A percentile compares a stretch with the other conserved stretches of the same genome.
phyloP scores from a whole-genome alignment of 1,140 invertebrate species.

The Drosophila takahashii region DNA sequence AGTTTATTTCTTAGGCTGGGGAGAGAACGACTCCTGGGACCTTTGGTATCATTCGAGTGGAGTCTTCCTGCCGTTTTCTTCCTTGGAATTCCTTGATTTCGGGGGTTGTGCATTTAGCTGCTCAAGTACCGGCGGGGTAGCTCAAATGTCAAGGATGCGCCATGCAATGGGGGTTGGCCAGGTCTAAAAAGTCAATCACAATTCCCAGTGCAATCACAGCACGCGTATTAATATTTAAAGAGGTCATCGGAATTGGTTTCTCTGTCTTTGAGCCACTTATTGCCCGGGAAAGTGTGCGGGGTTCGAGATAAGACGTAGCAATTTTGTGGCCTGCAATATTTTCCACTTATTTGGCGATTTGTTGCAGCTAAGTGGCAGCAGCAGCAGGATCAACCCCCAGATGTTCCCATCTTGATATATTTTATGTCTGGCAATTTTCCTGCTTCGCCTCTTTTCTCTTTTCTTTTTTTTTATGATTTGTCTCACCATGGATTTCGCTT shows the following conservation, averaged over 20 bases:
- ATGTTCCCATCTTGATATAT: conserved; percentile 36
- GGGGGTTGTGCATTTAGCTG: conserved; percentile 52
- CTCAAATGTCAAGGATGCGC: conserved; percentile 42
- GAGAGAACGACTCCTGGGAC: conserved; percentile 48
- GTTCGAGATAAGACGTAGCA: conserved; percentile 54
- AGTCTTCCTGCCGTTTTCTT: conserved; percentile 18
- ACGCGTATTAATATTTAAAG: conserved; percentile 83
- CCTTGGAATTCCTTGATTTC: conserved; percentile 7
- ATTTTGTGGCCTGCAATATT: conserved; percentile 81
- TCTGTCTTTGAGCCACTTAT: conserved; percentile 38
- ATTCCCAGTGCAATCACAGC: conserved; percentile 81
- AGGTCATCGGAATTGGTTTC: conserved; percentile 80
- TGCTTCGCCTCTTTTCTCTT: conserved; percentile 2
- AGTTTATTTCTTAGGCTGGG: conserved; percentile 58
- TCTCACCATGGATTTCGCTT: conserved; percentile 41
- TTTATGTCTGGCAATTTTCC: conserved; percentile 76
- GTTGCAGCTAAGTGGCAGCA: conserved; percentile 71
- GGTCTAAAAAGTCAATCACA: conserved; percentile 83
- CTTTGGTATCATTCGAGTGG: conserved; percentile 54
- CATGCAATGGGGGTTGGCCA: conserved; percentile 27
- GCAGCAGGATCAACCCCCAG: conserved; percentile 37
- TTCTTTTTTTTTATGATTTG: conserved; percentile 75
- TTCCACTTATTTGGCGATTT: conserved; percentile 81
- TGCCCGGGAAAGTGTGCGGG: conserved; percentile 16
- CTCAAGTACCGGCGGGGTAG: conserved; percentile 11